Base-by-base conservation (phyloP, 2,113 vertebrate species). In the Platysternon megacephalum region DNA sequence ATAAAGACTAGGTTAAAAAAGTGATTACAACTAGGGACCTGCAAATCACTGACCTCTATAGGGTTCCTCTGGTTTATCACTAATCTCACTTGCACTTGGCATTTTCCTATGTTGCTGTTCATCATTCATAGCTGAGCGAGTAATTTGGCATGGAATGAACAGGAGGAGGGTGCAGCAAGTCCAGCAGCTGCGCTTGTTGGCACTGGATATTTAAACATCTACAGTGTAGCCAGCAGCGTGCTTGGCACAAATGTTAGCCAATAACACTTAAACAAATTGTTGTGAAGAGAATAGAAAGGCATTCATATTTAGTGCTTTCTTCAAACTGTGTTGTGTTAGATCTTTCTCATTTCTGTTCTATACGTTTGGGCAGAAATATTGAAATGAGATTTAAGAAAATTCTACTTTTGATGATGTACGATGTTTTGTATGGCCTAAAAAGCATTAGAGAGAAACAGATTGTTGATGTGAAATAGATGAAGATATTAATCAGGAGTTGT, bases 181-280 rank as follows among this genome's bases (percentile, higher is more conserved):
- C 97, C 97, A 98, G 98, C 98, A 99, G 98, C 98, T 99, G 98
- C 98, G 96, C 97, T 98, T 95, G 94, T 96, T 99, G 98, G 98
- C 98, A 98, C 94, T 93, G 93, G 92, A 91, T 96, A 76, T 95
- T 97, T 96, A 97, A 97, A 97, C 97, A 98, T 97, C 96, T 97
- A 96, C 82, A 86, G 78, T 89, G 91, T 94, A 96, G 98, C 98
- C 98, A 98, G 97, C 97, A 97, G 97, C 2, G 14, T 93, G 96
- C 97, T 98, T 98, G 98, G 98, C 98, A 96, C 97, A 91, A 94
- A 92, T 55, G 19, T 84, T 96, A 95, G 93, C 97, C 97, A 98
- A 79, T 98, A 97, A 97, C 96, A 87, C 97, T 98, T 98, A 95
- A 98, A 98, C 98, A 98, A 98, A 98, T 97, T 93, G 96, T 97